Evolutionary conservation across 2,888 invertebrate genomes (phyloP), one percentile per base, ranked within the genome.

Genomic region (Hydropsyche betteni): DNA sequence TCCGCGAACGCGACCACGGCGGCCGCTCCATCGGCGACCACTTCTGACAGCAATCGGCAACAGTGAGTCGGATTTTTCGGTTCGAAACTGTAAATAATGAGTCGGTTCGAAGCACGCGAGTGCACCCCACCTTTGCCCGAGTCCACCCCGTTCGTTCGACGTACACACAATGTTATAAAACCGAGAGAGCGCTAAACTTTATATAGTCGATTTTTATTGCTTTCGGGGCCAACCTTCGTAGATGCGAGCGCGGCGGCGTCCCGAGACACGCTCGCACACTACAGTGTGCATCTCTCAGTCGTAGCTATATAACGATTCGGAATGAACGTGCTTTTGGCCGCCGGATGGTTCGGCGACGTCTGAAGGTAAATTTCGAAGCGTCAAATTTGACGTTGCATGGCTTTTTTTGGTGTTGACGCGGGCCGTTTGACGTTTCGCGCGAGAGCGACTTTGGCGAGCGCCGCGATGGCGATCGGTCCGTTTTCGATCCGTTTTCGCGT

Each of bases 1-100:
- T 78, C 75, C 77, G 79, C 76, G 77, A 78, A 76, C 79, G 75
- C 77, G 75, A 77, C 76, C 78, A 76, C 75, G 78, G 78, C 71
- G 77, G 68, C 79, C 75, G 78, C 55, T 16, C 10, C 16, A 58
- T 16, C 50, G 50, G 4, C 34, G 64, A 4, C 34, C n/a, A 69
- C 36, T 44, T 10, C 51, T 68, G 7, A 5, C 14, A 70, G 24
- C 24, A n/a, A 34, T 68, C 36, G 50, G 14, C 68, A 34, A 7
- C 36, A n/a, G 64, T 64, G 24, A 36, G 36, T 34, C 64, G n/a
- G 24, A 24, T 24, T 24, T 24, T 24, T 24, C 24, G 24, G 24
- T 24, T 24, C 36, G 10, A 34, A 16, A 10, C 24, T 4, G 33
- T 61, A 4, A 6, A 24, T 24, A 2, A 24, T 16, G 16, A 34